Percentiles rank a stretch among this genome's conserved stretches.
Evolutionary conservation across 2,888 invertebrate species (phyloP).

Genomic region (Lomographa bimaculata): DNA sequence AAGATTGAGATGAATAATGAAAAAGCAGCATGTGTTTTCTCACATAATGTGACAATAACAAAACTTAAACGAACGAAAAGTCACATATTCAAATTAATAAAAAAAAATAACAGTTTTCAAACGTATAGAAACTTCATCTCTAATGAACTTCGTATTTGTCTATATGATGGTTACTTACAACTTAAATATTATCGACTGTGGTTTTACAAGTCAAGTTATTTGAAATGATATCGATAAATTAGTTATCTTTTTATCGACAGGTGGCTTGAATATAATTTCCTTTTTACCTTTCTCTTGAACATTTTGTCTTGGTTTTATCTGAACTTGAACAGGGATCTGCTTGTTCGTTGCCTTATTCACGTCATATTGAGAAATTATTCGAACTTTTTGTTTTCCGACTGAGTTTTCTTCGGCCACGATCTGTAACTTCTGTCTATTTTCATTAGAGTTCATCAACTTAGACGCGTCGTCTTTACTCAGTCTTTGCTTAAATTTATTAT

Average conservation of each 20-base stretch:
- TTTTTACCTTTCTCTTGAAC: slow-evolving; percentile 3
- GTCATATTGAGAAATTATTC: neutral
- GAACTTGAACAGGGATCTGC: neutral
- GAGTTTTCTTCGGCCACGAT: neutral
- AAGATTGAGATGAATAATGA: no score
- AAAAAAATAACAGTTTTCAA: no score
- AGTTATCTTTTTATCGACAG: slow-evolving; percentile 1
- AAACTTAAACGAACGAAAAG: no score
- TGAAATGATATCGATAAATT: slow-evolving; percentile 15
- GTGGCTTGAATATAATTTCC: slow-evolving; percentile 7
- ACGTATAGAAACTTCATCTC: no score
- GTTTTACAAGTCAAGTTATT: slow-evolving; percentile 1
- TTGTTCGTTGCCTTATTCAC: neutral
- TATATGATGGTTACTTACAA: no score
- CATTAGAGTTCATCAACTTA: slow-evolving; percentile 2
- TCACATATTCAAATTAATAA: no score
- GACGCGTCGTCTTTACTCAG: slow-evolving; percentile 3
- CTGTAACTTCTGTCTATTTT: neutral
- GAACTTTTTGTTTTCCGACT: slow-evolving; percentile 1
- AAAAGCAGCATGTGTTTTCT: no score
- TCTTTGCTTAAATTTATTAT: neutral
- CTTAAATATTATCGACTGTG: no score
- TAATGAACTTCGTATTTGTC: no score
- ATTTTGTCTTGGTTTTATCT: neutral
- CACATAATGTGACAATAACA: no score